Evolutionary conservation across 2,888 invertebrate species (phyloP), one percentile per base, ranked within the genome.

Genomic region (Leucoma salicis): DNA sequence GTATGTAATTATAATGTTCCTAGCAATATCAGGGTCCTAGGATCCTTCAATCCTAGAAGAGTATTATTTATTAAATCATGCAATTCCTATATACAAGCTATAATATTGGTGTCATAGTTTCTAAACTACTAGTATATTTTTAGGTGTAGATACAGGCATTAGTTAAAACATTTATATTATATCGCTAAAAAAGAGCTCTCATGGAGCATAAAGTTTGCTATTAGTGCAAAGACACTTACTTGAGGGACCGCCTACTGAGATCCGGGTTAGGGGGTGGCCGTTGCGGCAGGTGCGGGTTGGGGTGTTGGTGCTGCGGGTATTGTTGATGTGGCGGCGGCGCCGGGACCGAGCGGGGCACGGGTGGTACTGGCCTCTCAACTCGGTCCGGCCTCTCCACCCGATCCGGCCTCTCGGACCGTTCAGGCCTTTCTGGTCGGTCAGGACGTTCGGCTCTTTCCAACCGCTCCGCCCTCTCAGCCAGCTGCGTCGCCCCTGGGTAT

Each of bases 201-300:
- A n/a, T n/a, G n/a, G n/a, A n/a, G n/a, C n/a, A 7, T 2, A 12
- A 2, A 2, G n/a, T 13, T 13, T 12, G 16, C 3, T 31, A 14
- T 21, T 13, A 29, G 8, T 29, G 29, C n/a, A 31, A 15, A 7
- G 31, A 14, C 58, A 85, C 90, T 83, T 78, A 94, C 94, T 93
- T 94, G 63, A 95, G 90, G 63, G 95, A 93, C 80, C 94, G 91
- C 79, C 92, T 92, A 80, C 93, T 91, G 68, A 95, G 92, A 75
- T 95, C 95, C 60, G 92, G 91, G 73, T 91, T 92, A 67, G 89
- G 84, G 56, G 87, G 83, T 63, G 87, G 80, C 68, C 82, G 78
- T 57, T 79, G 82, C 56, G 87, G 88, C 66, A 82, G 87, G 65
- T 82, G 83, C 56, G 78, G 83, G 53, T 82, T 82, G 55, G 55